These are phyloP conservation scores for Rotaria socialis DNA, from an alignment of 2,888 invertebrate species.

Conservation along the genomic window DNA sequence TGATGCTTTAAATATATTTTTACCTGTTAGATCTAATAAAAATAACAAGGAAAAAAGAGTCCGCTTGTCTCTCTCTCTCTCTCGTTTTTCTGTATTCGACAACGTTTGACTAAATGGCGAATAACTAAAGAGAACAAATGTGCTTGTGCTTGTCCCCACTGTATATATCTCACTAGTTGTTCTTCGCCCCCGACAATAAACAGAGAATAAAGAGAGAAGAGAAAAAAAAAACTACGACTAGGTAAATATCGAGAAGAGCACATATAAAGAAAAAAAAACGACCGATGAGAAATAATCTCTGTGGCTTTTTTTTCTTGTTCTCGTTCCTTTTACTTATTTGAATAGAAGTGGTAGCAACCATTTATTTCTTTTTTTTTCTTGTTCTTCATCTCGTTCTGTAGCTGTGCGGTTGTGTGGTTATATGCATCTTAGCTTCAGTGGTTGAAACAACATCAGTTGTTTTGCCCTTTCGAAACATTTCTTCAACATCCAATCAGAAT, in stretches of 20 bases:
- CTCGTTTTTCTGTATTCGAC: neutral
- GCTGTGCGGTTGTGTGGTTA: neutral
- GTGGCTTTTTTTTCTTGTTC: neutral
- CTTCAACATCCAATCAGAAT: neutral
- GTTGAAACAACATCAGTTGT: conserved; percentile 27
- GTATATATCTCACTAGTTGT: neutral
- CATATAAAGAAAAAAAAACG: neutral
- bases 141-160: neutral
- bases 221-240: neutral
- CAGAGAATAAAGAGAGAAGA: neutral
- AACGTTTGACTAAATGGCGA: neutral
- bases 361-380: neutral
- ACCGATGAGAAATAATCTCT: conserved; percentile 3
- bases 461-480: conserved; percentile 5
- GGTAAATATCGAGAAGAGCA: neutral
- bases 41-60: neutral
- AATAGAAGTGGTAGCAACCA: conserved; percentile 15
- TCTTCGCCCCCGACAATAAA: neutral
- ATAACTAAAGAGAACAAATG: neutral
- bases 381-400: neutral
- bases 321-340: neutral
- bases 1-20: neutral
- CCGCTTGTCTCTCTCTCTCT: too few species aligned
- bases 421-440: neutral
- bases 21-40: neutral